Evolutionary conservation across 2,797 vertebrate species (phyloP).

Genomic region (Uromys caudimaculatus): DNA sequence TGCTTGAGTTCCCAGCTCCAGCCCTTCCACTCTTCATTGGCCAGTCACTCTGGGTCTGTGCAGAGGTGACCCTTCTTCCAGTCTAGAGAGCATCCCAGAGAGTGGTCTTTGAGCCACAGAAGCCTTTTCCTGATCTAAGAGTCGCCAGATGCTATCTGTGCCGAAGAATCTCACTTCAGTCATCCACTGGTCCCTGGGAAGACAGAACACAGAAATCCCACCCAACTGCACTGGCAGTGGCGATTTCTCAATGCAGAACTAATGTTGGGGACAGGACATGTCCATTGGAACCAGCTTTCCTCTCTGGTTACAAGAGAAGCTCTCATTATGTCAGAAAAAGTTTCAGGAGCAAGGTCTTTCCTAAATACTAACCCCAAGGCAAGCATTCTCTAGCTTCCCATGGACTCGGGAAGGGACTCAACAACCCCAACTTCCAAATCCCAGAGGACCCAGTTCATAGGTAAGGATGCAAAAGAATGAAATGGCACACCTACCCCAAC

Average conservation of each 20-base stretch:
- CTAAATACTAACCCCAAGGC: background rate
- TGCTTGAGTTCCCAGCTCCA: background rate
- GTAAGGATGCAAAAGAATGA: background rate
- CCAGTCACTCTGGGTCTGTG: background rate
- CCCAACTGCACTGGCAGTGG: background rate
- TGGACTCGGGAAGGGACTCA: background rate
- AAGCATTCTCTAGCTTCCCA: background rate
- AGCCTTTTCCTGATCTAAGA: background rate
- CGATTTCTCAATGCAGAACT: background rate
- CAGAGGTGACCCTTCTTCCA: background rate
- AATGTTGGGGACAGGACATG: background rate
- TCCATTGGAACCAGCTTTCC: background rate
- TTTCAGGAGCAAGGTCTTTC: background rate
- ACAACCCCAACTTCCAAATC: background rate
- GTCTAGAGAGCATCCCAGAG: background rate
- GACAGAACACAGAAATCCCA: background rate
- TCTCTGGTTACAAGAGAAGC: background rate
- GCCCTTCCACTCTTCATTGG: background rate
- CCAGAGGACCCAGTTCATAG: background rate
- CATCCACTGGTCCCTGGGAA: background rate
- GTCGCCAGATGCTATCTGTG: background rate
- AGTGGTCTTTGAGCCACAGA: background rate
- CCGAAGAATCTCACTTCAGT: background rate
- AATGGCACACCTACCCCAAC: background rate
- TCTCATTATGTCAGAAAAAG: background rate